These are phyloP conservation scores for Erebia aethiops DNA, from an alignment of 2,888 invertebrate species.

Conservation along the genomic window DNA sequence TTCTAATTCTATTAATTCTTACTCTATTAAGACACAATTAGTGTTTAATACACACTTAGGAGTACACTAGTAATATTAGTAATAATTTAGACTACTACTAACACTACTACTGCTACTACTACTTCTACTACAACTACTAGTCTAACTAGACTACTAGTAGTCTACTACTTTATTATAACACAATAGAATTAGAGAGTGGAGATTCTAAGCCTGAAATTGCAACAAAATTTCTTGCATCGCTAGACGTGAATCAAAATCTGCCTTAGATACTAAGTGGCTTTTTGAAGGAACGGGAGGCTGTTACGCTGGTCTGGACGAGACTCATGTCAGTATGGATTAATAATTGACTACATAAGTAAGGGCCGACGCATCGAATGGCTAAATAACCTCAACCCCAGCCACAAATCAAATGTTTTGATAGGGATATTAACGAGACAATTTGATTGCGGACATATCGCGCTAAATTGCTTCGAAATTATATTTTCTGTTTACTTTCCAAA, in stretches of 20 bases:
- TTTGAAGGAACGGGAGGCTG: slow-evolving; percentile 13
- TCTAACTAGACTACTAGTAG: too few species aligned
- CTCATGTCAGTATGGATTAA: slow-evolving; percentile 36
- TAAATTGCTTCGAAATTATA: slow-evolving; percentile 84
- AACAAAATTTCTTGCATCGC: neutral
- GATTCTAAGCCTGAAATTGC: neutral
- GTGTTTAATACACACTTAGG: too few species aligned
- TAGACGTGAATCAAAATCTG: neutral
- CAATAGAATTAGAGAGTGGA: too few species aligned
- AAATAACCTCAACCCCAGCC: slow-evolving; percentile 75
- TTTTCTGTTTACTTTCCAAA: slow-evolving; percentile 83
- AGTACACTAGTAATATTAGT: too few species aligned
- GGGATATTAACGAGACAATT: slow-evolving; percentile 83
- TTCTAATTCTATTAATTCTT: too few species aligned
- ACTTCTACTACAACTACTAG: too few species aligned
- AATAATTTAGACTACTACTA: too few species aligned
- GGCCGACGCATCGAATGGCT: slow-evolving; percentile 72
- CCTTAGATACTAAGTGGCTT: neutral
- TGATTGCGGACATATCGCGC: slow-evolving; percentile 83
- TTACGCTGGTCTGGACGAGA: neutral
- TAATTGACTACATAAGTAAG: slow-evolving; percentile 69
- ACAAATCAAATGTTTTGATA: slow-evolving; percentile 84
- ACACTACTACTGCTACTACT: too few species aligned
- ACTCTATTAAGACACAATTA: too few species aligned
- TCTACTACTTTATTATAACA: too few species aligned